These are phyloP conservation scores for Muscicapa striata DNA, from an alignment of 2,797 vertebrate species.

Conservation along the genomic window DNA sequence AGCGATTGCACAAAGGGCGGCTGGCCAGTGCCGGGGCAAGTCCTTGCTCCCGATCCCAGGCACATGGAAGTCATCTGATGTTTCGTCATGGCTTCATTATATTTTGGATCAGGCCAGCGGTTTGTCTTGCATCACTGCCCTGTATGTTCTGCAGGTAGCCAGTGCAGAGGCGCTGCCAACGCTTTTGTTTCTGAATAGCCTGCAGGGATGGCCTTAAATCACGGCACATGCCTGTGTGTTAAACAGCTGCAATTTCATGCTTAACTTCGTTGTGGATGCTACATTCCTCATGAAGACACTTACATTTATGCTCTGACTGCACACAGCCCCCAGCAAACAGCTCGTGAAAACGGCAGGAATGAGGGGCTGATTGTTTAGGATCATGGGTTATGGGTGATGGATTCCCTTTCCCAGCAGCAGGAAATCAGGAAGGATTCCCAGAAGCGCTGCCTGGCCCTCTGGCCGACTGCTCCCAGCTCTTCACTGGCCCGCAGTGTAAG, in stretches of 20 bases:
- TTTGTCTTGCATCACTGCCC: conserved; percentile 40
- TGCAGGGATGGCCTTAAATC: not conserved
- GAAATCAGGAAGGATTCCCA: not conserved
- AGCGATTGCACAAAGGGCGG: not conserved
- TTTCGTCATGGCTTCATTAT: conserved; percentile 28
- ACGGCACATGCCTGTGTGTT: not conserved
- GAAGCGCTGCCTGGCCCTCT: not conserved
- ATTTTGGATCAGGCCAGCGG: not conserved
- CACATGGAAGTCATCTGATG: conserved; percentile 52
- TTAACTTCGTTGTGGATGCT: not conserved
- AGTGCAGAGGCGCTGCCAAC: not conserved
- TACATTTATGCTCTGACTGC: not conserved
- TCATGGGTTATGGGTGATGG: not conserved
- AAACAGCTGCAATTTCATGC: conserved; percentile 4
- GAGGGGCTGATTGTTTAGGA: not conserved
- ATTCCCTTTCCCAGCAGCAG: not conserved
- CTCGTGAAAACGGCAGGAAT: not conserved
- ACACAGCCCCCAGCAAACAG: not conserved
- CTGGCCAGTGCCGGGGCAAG: conserved; percentile 6
- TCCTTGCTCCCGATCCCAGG: not conserved
- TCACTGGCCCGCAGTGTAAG: not conserved
- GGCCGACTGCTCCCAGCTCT: not conserved
- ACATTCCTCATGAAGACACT: not conserved
- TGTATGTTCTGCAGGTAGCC: not conserved
- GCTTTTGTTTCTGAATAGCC: not conserved